phyloP scores from a whole-genome alignment of 2,888 invertebrate species.

The Oxytorus armatus region DNA sequence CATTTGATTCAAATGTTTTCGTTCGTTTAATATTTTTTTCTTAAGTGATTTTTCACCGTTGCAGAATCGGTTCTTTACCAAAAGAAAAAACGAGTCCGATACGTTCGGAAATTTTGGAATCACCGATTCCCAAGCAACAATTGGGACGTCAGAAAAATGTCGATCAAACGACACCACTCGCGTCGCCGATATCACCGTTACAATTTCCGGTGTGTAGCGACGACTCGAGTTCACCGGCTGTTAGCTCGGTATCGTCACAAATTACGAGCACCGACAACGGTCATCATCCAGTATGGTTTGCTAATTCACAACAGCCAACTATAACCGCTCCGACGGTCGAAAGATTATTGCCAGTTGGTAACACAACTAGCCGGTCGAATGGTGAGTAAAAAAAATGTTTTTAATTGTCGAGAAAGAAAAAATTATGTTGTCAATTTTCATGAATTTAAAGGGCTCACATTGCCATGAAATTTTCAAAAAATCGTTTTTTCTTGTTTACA shows the following conservation, averaged over 20 bases:
- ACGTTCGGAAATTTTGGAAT: constrained; percentile 70
- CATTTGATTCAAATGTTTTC: too few relatives aligned
- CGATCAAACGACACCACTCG: constrained; percentile 75
- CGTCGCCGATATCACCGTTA: constrained; percentile 79
- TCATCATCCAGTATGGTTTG: constrained; percentile 73
- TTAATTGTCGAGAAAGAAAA: not conserved
- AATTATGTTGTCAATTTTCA: too few relatives aligned
- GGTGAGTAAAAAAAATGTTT: constrained; percentile 59
- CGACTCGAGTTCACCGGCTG: constrained; percentile 79
- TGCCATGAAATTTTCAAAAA: too few relatives aligned
- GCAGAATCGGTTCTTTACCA: constrained; percentile 60
- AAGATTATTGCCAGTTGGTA: constrained; percentile 87
- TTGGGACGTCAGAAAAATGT: constrained; percentile 79
- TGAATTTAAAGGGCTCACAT: too few relatives aligned
- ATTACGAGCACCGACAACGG: constrained; percentile 79
- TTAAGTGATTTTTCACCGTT: too few relatives aligned
- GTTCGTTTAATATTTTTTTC: too few relatives aligned
- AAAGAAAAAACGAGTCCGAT: constrained; percentile 70
- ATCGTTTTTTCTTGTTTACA: too few relatives aligned
- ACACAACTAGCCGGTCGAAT: constrained; percentile 77
- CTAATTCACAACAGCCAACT: constrained; percentile 70
- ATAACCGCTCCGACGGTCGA: constrained; percentile 84
- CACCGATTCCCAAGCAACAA: constrained; percentile 76
- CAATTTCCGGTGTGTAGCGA: constrained; percentile 80
- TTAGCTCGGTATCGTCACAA: constrained; percentile 81